A percentile compares a stretch with the other conserved stretches of the same genome.
Evolutionary conservation across 1,140 invertebrate species (phyloP).

Genomic region (Watersipora subatra): DNA sequence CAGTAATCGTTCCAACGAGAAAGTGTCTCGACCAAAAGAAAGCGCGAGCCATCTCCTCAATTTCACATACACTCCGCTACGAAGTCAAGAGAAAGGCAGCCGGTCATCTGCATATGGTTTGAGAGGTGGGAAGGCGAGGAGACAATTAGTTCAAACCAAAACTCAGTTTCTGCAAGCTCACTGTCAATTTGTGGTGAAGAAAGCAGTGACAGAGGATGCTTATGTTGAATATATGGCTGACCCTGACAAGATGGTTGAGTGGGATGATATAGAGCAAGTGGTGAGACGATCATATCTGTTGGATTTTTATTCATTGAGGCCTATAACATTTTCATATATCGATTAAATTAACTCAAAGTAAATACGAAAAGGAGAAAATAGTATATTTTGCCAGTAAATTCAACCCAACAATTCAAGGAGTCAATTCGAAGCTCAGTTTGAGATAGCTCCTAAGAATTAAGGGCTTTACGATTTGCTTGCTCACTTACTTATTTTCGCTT

Average conservation of each 20-base stretch:
- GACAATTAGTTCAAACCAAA: slow-evolving; percentile 53
- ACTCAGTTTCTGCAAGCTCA: slow-evolving; percentile 86
- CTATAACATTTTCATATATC: slow-evolving; percentile 2
- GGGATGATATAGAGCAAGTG: slow-evolving; percentile 81
- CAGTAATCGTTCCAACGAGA: not conserved
- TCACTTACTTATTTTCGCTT: too few species aligned
- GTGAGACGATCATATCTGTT: slow-evolving; percentile 45
- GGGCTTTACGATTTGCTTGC: too few species aligned
- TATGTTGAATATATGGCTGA: slow-evolving; percentile 60
- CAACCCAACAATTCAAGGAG: too few species aligned
- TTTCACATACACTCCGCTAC: not conserved
- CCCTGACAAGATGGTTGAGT: slow-evolving; percentile 78
- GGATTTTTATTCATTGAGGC: not conserved
- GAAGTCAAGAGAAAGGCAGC: not conserved
- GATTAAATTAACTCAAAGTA: too few species aligned
- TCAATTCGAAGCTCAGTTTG: too few species aligned
- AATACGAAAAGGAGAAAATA: too few species aligned
- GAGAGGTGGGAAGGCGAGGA: not conserved
- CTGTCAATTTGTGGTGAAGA: slow-evolving; percentile 84
- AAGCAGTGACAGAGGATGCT: slow-evolving; percentile 48
- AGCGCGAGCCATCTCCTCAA: not conserved
- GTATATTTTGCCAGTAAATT: too few species aligned
- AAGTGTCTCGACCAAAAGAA: not conserved
- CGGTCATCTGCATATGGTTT: not conserved
- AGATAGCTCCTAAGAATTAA: too few species aligned